Evolutionary conservation across 1,140 invertebrate species (phyloP).

Genomic region (Aphis craccivora): DNA sequence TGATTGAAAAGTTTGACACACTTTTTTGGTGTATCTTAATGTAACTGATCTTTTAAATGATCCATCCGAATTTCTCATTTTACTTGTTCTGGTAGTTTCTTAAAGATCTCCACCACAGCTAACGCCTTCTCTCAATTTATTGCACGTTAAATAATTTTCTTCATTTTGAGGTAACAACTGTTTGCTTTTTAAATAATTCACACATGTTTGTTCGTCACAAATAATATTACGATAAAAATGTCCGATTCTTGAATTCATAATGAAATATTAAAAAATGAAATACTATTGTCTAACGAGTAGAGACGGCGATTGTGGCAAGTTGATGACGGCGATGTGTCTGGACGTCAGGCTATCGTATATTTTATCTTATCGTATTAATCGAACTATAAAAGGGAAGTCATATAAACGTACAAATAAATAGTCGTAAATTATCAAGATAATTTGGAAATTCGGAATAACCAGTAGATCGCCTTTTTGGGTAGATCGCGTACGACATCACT

Average conservation of each 20-base stretch:
- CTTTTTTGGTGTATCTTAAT: neutral
- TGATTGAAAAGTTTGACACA: too few species aligned
- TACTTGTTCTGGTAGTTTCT: slow-evolving; percentile 1
- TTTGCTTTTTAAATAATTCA: neutral
- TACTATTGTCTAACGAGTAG: neutral
- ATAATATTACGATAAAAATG: neutral
- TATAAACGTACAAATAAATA: too few species aligned
- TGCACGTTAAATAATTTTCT: neutral
- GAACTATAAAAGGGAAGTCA: neutral
- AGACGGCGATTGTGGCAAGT: neutral
- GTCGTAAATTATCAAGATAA: too few species aligned
- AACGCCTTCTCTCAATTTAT: neutral
- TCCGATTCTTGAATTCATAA: neutral
- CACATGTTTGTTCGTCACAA: neutral
- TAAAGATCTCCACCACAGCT: neutral
- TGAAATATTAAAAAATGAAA: neutral
- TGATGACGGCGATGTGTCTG: neutral
- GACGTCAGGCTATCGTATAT: neutral
- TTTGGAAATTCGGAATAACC: too few species aligned
- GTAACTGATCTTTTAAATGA: neutral
- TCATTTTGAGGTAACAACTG: slow-evolving; percentile 3
- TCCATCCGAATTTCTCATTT: neutral
- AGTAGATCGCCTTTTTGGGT: too few species aligned
- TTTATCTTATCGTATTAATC: neutral
- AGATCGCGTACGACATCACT: too few species aligned